A percentile compares a stretch with the other conserved stretches of the same genome.
phyloP scores from a whole-genome alignment of 2,888 invertebrate genomes.

The Lasioglossum leucozonium region DNA sequence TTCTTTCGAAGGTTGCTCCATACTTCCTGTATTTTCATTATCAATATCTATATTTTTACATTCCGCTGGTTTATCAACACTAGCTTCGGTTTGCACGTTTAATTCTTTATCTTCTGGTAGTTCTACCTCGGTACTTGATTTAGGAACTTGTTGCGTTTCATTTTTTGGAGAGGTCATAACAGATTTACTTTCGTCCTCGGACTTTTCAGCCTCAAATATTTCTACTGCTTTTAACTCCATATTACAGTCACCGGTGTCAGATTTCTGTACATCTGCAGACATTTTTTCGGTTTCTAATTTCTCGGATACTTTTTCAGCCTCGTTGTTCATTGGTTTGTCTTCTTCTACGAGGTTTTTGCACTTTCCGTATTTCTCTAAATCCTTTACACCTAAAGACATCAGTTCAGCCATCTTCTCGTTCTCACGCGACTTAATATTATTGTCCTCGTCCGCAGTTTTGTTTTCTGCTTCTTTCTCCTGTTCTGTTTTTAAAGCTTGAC shows the following conservation, averaged over 20 bases:
- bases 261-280: conserved; percentile 33
- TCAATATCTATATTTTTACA: conserved; percentile 31
- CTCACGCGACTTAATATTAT: conserved; percentile 24
- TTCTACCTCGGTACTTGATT: conserved; percentile 14
- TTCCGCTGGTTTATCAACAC: conserved; percentile 41
- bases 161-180: conserved; percentile 26
- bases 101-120: conserved; percentile 41
- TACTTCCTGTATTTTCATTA: conserved; percentile 19
- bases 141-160: conserved; percentile 20
- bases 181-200: conserved; percentile 63
- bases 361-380: conserved; percentile 22
- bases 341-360: conserved; percentile 25
- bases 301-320: conserved; percentile 27
- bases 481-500: conserved; percentile 80
- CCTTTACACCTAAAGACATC: conserved; percentile 14
- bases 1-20: conserved; percentile 68
- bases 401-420: conserved; percentile 26
- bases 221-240: conserved; percentile 79
- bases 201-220: conserved; percentile 79
- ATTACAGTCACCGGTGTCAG: conserved; percentile 58
- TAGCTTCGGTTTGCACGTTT: conserved; percentile 19
- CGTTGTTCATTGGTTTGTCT: conserved; percentile 52
- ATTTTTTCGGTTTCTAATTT: conserved; percentile 7
- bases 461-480: conserved; percentile 72
- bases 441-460: conserved; percentile 28